phyloP scores from a whole-genome alignment of 35 echinoderm and acorn worm species.

The Chiridota heheva region DNA sequence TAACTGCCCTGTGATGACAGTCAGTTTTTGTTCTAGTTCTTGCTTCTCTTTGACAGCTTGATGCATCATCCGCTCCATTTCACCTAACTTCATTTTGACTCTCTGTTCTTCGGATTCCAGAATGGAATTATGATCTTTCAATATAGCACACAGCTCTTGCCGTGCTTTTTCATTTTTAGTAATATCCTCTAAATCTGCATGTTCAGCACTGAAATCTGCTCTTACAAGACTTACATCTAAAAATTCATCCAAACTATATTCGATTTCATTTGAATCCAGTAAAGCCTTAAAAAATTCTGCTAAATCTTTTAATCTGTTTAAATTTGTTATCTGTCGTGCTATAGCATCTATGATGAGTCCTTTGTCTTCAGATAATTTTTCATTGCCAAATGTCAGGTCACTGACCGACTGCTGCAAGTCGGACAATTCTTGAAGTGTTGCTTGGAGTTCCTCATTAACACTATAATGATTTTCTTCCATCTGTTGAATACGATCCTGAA shows the following conservation, averaged over 20 bases:
- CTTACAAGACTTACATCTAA: constrained; percentile 58
- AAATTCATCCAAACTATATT: constrained; percentile 65
- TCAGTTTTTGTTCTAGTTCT: constrained; percentile 69
- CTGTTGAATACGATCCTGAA: constrained; percentile 96
- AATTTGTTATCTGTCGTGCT: constrained; percentile 68
- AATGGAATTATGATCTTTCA: constrained; percentile 64
- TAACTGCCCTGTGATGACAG: constrained; percentile 55
- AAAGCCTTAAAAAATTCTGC: constrained; percentile 52
- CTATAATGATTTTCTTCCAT: constrained; percentile 99
- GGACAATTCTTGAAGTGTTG: constrained; percentile 87
- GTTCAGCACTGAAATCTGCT: constrained; percentile 42
- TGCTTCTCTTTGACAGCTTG: constrained; percentile 57
- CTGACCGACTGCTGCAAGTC: constrained; percentile 84
- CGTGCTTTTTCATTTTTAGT: constrained; percentile 31
- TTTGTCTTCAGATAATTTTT: constrained; percentile 89
- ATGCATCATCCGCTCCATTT: constrained; percentile 58
- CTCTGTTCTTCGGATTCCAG: constrained; percentile 71
- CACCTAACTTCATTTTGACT: constrained; percentile 61
- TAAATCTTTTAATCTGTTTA: constrained; percentile 52
- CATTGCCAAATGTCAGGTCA: constrained; percentile 75
- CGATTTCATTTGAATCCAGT: constrained; percentile 55
- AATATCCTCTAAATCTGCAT: constrained; percentile 27
- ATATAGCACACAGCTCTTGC: constrained; percentile 43
- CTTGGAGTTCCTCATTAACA: constrained; percentile 97
- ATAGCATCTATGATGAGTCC: constrained; percentile 70